phyloP scores from a whole-genome alignment of 2,797 vertebrate species.

The Simalia tracyae region DNA sequence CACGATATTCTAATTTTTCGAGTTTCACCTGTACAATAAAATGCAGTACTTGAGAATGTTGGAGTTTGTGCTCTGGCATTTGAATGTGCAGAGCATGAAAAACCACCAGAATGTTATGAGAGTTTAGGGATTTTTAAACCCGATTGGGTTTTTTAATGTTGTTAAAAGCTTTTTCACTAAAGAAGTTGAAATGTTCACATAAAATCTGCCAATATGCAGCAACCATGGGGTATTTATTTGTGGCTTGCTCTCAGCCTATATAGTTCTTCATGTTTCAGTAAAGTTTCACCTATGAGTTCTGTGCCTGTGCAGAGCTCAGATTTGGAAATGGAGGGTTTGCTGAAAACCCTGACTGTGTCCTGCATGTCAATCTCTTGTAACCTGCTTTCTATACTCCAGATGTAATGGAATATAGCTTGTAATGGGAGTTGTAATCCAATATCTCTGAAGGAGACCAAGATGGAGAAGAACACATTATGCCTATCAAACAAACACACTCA shows the following conservation, averaged over 20 bases:
- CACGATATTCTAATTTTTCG: no score
- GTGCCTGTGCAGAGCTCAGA: background rate
- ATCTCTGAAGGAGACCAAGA: background rate
- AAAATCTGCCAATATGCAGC: background rate
- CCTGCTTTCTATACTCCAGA: background rate
- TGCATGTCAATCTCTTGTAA: background rate
- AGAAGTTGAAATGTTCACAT: background rate
- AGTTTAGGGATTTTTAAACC: background rate
- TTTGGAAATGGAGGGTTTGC: background rate
- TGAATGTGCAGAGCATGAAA: background rate
- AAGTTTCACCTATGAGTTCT: background rate
- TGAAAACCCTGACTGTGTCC: background rate
- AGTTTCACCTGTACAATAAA: no score
- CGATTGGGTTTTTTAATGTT: background rate
- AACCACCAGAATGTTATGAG: background rate
- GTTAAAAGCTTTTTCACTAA: background rate
- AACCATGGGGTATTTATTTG: background rate
- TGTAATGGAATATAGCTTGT: background rate
- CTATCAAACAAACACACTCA: background rate
- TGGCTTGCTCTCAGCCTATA: background rate
- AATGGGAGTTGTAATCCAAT: background rate
- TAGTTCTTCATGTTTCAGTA: background rate
- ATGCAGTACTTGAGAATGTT: background rate
- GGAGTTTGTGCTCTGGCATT: background rate
- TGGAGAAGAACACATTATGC: background rate